phyloP scores from a whole-genome alignment of 2,113 vertebrate species.

The Synodontis membranacea region DNA sequence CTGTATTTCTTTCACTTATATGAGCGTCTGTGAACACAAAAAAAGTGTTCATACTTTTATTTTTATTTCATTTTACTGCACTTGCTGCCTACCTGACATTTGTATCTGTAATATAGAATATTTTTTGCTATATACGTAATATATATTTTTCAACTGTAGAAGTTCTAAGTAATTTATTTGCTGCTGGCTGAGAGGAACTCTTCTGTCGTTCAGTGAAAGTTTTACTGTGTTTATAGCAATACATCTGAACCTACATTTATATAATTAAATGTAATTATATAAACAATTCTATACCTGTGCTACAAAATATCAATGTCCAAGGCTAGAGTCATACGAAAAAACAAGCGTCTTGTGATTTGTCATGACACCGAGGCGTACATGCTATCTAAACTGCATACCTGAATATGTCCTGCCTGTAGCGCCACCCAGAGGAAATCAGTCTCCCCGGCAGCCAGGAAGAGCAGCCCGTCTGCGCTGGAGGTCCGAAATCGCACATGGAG shows the following conservation, averaged over 20 bases:
- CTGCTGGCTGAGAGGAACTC: no score
- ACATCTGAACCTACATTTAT: background rate
- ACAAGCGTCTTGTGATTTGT: background rate
- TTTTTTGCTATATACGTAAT: no score
- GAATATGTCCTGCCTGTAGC: conserved; percentile 75
- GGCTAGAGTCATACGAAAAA: background rate
- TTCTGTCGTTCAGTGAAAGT: background rate
- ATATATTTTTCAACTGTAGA: background rate
- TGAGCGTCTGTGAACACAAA: background rate
- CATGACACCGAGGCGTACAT: background rate
- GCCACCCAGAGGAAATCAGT: conserved; percentile 80
- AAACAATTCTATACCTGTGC: background rate
- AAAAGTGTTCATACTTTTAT: no score
- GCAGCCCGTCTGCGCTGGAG: conserved; percentile 75
- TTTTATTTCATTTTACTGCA: no score
- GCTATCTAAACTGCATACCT: conserved; percentile 61
- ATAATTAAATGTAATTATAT: background rate
- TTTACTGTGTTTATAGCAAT: background rate
- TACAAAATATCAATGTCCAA: background rate
- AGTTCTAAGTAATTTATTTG: background rate
- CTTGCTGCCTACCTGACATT: no score
- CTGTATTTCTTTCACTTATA: no score
- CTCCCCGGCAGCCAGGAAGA: conserved; percentile 82
- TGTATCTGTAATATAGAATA: no score
- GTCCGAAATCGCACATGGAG: conserved; percentile 82